Evolutionary conservation across 2,797 vertebrate species (phyloP).

Genomic region (Varecia variegata): DNA sequence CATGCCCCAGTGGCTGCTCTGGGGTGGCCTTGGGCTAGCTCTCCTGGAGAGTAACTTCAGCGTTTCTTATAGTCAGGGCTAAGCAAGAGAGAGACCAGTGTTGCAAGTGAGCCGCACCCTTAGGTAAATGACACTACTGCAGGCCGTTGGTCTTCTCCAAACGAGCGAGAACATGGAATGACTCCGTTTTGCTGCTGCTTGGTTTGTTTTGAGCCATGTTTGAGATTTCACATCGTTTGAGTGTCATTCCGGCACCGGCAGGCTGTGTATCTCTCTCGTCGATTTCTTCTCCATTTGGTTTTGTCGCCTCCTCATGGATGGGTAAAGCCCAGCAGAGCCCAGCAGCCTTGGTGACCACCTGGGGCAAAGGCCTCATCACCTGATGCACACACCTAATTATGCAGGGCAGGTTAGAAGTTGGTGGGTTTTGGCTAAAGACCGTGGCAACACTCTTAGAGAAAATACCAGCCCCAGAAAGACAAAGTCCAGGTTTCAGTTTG

Average conservation of each 20-base stretch:
- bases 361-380: neutral
- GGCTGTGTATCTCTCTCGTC: neutral
- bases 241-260: accelerated
- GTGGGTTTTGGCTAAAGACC: neutral
- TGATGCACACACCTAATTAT: neutral
- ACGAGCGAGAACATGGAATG: no score
- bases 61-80: neutral
- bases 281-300: neutral
- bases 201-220: neutral
- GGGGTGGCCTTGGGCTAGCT: neutral
- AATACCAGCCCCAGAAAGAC: neutral
- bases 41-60: neutral
- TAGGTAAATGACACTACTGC: no score
- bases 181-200: neutral
- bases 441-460: neutral
- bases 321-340: neutral
- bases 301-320: neutral
- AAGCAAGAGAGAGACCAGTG: neutral
- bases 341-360: neutral
- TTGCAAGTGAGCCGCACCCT: no score
- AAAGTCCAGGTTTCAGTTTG: neutral
- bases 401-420: neutral
- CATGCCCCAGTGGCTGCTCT: neutral
- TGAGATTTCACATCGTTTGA: neutral
- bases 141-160: neutral